Evolutionary conservation across 2,888 invertebrate genomes (phyloP).

Genomic region (Melanotus villosus): DNA sequence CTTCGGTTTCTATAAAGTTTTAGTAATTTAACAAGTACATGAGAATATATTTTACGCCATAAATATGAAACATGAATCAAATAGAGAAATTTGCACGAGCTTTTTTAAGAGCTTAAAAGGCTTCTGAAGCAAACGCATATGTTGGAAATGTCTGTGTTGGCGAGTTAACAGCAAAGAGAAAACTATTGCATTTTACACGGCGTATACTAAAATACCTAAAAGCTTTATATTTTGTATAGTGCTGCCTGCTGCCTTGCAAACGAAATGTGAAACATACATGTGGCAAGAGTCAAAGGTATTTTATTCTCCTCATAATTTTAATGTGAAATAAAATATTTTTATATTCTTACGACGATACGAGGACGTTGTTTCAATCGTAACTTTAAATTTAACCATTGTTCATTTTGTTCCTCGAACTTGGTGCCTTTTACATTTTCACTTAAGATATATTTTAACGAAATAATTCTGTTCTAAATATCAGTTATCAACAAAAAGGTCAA

Average conservation of each 20-base stretch:
- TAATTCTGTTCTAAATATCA: neutral
- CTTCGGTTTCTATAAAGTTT: no score
- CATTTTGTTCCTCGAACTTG: neutral
- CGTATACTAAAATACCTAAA: neutral
- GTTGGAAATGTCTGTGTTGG: neutral
- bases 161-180: neutral
- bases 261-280: no score
- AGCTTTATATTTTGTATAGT: constrained; percentile 1
- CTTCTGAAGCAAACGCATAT: neutral
- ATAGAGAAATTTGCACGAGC: constrained; percentile 8
- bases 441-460: constrained; percentile 14
- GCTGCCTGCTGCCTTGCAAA: neutral
- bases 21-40: constrained; percentile 1
- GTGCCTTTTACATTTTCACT: neutral
- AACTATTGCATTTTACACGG: neutral
- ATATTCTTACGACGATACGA: constrained; percentile 6
- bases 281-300: neutral
- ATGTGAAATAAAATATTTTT: constrained; percentile 6
- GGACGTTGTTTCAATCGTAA: constrained; percentile 12
- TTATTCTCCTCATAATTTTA: constrained; percentile 8
- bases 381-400: constrained; percentile 18
- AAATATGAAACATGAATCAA: neutral
- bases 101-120: neutral
- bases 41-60: neutral
- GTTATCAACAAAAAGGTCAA: constrained; percentile 25